Evolutionary conservation across 2,888 invertebrate genomes (phyloP), one percentile per base, ranked within the genome.

Genomic region (Leptinotarsa rubiginosa): DNA sequence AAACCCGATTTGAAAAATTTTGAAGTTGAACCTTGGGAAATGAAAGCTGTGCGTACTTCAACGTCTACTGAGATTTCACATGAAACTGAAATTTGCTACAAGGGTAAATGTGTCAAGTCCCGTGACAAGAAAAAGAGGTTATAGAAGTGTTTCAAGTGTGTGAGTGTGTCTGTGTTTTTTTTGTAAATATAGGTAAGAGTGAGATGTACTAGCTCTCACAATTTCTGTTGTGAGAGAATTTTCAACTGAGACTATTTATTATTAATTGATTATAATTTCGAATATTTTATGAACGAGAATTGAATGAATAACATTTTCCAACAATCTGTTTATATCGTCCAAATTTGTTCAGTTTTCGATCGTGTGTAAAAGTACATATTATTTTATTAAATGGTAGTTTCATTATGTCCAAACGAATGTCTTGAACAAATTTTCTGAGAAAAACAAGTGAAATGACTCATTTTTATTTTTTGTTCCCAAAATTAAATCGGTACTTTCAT

Each of bases 61-160:
- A 94, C 93, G 83, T 94, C 94, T 3, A 95, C 95, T 22, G 94
- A 94, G 86, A 90, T 95, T 62, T 94, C 95, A 16, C 93, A 95
- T 81, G 95, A 96, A 90, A 96, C 96, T 50, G 96, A 96, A 88
- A 96, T 96, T 78, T 96, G 96, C 85, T 96, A 94, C 86, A 92
- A 94, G 85, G 96, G 96, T 16, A 92, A 93, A 84, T 96, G 96
- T 86, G 92, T 96, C 78, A 95, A 95, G 88, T 89, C 89, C 47
- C 84, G 82, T 70, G 84, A 86, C 54, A 83, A 81, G 75, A 83
- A 84, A 74, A 75, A 74, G 20, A 81, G 76, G 52, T 73, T 72
- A 71, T 73, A 72, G 68, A 54, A 66, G 67, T 20, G 73, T 73
- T 62, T 56, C 41, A 47, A 49, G 18, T 52, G 31, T 20, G 50